phyloP scores from a whole-genome alignment of 2,113 vertebrate species.

The Phrynosoma platyrhinos region DNA sequence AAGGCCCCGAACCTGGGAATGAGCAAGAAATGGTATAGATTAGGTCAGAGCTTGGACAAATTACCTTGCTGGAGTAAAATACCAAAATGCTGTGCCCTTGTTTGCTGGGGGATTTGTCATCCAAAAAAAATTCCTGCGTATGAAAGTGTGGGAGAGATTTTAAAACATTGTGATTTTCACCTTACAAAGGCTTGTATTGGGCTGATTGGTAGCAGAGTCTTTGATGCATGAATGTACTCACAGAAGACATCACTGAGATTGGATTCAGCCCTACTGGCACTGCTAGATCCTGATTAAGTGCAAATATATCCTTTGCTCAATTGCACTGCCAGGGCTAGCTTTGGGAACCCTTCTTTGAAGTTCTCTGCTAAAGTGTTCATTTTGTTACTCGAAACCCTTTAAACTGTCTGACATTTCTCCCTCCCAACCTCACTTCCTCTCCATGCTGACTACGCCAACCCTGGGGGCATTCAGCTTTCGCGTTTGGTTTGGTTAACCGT shows the following conservation, averaged over 20 bases:
- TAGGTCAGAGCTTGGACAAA: no score
- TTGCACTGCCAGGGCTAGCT: slow-evolving; percentile 6
- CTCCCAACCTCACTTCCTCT: neutral
- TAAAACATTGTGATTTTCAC: neutral
- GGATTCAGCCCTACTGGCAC: slow-evolving; percentile 19
- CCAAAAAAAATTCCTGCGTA: no score
- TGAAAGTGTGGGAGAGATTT: neutral
- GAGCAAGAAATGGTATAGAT: no score
- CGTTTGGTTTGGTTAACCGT: neutral
- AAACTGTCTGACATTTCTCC: neutral
- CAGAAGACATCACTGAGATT: neutral
- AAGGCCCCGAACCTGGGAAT: no score
- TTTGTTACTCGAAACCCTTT: slow-evolving; percentile 53
- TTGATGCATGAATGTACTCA: neutral
- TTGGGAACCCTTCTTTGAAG: slow-evolving; percentile 58
- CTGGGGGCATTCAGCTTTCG: slow-evolving; percentile 34
- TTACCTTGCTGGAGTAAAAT: no score
- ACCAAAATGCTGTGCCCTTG: no score
- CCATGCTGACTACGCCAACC: slow-evolving; percentile 25
- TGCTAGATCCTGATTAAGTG: slow-evolving; percentile 8
- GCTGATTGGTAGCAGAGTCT: neutral
- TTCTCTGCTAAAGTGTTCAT: slow-evolving; percentile 55
- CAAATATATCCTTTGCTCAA: slow-evolving; percentile 42
- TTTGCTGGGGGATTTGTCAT: no score
- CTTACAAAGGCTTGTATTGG: neutral